phyloP scores from a whole-genome alignment of 2,797 vertebrate genomes.

The Sebastes hopkinsi region DNA sequence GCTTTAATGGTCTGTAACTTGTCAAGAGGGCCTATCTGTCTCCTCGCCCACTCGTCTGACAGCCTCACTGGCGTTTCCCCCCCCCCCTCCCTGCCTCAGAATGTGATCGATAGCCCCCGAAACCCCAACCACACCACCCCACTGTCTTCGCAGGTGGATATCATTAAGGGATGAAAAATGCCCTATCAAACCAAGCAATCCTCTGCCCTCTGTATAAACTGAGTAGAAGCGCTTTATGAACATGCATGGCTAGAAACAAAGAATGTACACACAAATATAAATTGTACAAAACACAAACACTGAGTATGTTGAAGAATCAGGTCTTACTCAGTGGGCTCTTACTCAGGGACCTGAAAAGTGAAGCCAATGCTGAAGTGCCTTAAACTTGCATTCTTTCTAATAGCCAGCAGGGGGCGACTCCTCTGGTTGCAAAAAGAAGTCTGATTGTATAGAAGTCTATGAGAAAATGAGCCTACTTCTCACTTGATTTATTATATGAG shows the following conservation, averaged over 20 bases:
- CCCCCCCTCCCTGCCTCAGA: conserved; percentile 25
- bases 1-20: conserved; percentile 77
- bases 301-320: neutral
- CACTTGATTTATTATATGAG: fast-evolving
- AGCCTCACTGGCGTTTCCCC: conserved; percentile 45
- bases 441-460: too few species aligned
- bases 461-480: too few species aligned
- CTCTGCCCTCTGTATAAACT: conserved; percentile 42
- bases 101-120: conserved; percentile 76
- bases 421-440: too few species aligned
- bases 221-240: conserved; percentile 18
- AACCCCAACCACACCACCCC: conserved; percentile 23
- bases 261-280: neutral
- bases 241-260: neutral
- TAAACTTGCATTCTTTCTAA: too few species aligned
- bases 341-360: too few species aligned
- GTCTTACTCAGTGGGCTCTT: neutral
- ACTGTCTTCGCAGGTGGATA: conserved; percentile 76
- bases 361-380: too few species aligned
- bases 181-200: conserved; percentile 36
- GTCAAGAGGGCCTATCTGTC: conserved; percentile 75
- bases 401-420: too few species aligned
- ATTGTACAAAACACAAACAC: neutral
- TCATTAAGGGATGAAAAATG: conserved; percentile 72
- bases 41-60: conserved; percentile 69